Evolutionary conservation across 2,888 invertebrate species (phyloP).

Genomic region (Macaria notata): DNA sequence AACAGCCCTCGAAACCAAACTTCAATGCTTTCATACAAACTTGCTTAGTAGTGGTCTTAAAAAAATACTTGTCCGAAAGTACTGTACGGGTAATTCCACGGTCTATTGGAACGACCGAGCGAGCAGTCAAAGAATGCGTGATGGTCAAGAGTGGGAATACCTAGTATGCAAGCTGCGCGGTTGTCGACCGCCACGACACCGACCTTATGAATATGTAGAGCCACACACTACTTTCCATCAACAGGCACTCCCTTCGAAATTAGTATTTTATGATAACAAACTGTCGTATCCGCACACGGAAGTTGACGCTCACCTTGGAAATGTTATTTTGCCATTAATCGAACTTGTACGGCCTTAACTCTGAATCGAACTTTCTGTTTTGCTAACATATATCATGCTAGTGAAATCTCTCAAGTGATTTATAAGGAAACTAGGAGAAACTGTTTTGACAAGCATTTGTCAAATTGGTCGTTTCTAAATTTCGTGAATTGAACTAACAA

Average conservation of each 20-base stretch:
- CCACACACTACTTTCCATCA: constrained; percentile 68
- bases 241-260: constrained; percentile 52
- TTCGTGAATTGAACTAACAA: too few species aligned
- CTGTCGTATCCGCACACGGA: constrained; percentile 46
- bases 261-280: constrained; percentile 54
- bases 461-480: too few species aligned
- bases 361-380: constrained; percentile 15
- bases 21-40: too few species aligned
- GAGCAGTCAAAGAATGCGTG: constrained; percentile 10
- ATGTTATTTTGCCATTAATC: constrained; percentile 31
- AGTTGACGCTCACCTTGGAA: constrained; percentile 46
- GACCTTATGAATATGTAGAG: constrained; percentile 71
- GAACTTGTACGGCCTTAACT: constrained; percentile 18
- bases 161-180: constrained; percentile 54
- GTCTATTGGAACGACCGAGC: not conserved
- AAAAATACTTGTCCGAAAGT: not conserved
- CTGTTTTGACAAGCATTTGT: too few species aligned
- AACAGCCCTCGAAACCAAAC: too few species aligned
- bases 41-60: too few species aligned
- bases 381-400: constrained; percentile 1
- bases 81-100: constrained; percentile 2
- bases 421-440: too few species aligned
- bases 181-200: constrained; percentile 66
- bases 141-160: constrained; percentile 43
- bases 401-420: too few species aligned